phyloP scores from a whole-genome alignment of 1,140 invertebrate genomes.

The Platorchestia sp. region DNA sequence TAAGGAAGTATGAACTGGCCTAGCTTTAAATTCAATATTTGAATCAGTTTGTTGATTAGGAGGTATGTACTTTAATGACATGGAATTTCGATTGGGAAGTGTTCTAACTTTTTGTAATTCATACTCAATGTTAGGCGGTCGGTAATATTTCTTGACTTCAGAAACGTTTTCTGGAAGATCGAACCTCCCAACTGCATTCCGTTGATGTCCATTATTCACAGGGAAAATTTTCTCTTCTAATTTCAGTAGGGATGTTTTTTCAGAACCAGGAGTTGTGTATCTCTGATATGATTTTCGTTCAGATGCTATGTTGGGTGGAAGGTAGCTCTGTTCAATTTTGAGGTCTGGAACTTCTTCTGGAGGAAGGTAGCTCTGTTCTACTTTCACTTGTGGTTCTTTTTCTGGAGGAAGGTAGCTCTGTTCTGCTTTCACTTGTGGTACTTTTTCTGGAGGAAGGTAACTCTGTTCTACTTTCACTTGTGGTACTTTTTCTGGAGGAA shows the following conservation, averaged over 20 bases:
- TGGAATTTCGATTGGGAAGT: not conserved
- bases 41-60: not conserved
- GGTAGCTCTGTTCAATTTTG: not conserved
- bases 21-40: not conserved
- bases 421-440: not conserved
- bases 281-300: not conserved
- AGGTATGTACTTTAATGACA: not conserved
- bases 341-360: not conserved
- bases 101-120: not conserved
- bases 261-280: not conserved
- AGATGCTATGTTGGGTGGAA: not conserved
- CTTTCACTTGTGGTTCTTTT: not conserved
- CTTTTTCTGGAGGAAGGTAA: conserved; percentile 28
- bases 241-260: not conserved
- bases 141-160: not conserved
- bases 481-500: not conserved
- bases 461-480: not conserved
- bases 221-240: not conserved
- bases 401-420: not conserved
- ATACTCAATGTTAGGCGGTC: not conserved
- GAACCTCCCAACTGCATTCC: not conserved
- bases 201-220: not conserved
- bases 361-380: not conserved
- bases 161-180: not conserved
- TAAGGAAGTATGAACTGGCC: not conserved